Conservation (phyloP, 2,888 invertebrate species). For the Matsumyia berberina region DNA sequence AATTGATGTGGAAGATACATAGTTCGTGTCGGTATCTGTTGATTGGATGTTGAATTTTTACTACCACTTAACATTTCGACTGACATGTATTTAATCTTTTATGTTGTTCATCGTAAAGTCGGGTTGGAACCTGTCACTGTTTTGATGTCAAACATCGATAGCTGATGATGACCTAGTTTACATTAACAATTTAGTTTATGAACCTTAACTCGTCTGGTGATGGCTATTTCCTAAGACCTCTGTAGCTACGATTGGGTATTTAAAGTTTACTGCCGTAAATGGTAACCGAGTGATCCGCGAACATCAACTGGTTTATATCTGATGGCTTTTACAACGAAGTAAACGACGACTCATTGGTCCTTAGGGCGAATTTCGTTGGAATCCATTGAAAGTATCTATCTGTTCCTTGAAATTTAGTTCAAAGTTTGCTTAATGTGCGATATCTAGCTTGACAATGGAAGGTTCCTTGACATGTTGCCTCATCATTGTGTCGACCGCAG, state of each 20-base stretch:
- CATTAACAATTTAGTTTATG: constrained; percentile 6
- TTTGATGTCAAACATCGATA: neutral
- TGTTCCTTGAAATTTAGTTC: too few species aligned
- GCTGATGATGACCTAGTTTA: constrained; percentile 18
- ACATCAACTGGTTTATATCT: too few species aligned
- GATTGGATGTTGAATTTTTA: constrained; percentile 20
- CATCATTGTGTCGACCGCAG: too few species aligned
- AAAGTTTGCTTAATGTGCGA: too few species aligned
- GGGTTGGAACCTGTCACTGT: neutral
- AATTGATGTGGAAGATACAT: constrained; percentile 14
- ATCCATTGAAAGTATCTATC: too few species aligned
- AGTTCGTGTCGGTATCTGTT: neutral
- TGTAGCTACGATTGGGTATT: neutral
- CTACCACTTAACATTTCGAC: constrained; percentile 16
- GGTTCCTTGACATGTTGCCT: too few species aligned
- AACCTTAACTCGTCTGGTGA: neutral
- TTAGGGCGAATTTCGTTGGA: too few species aligned
- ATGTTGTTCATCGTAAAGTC: neutral
- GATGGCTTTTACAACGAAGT: too few species aligned
- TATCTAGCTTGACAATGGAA: too few species aligned
- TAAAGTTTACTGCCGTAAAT: neutral
- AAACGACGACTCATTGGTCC: too few species aligned
- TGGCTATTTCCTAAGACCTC: neutral
- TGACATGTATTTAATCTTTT: constrained; percentile 13
- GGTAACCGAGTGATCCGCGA: neutral